Conservation (phyloP, 2,888 invertebrate species). For the Zonitis immaculata region DNA sequence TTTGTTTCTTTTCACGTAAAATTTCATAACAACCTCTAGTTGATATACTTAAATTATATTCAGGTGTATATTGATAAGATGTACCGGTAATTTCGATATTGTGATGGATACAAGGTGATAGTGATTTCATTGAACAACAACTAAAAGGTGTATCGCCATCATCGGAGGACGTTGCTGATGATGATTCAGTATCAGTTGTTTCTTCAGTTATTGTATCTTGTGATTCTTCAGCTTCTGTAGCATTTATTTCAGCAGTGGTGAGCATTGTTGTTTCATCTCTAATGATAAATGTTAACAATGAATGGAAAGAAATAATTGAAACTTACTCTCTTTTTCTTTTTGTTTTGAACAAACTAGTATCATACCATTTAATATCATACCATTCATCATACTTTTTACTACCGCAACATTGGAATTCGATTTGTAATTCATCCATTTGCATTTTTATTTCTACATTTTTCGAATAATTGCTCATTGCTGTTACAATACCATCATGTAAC, state of each 20-base stretch:
- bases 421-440: constrained; percentile 57
- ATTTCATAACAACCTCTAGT: constrained; percentile 41
- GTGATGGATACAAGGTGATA: constrained; percentile 58
- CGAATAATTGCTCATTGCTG: constrained; percentile 57
- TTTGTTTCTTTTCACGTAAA: constrained; percentile 35
- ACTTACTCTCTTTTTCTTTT: constrained; percentile 13
- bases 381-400: constrained; percentile 58
- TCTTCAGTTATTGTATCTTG: not conserved
- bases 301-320: constrained; percentile 2
- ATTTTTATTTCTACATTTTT: constrained; percentile 54
- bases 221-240: not conserved
- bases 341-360: constrained; percentile 42
- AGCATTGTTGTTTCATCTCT: not conserved
- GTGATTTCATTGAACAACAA: constrained; percentile 55
- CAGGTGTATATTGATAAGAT: constrained; percentile 54
- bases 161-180: too few species aligned
- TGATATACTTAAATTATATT: constrained; percentile 44
- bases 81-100: constrained; percentile 52
- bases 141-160: constrained; percentile 59
- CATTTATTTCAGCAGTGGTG: not conserved
- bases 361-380: constrained; percentile 59
- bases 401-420: constrained; percentile 61
- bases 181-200: too few species aligned
- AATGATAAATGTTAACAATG: not conserved
- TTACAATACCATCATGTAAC: constrained; percentile 52